phyloP scores from a whole-genome alignment of 2,113 vertebrate genomes.

The Rhinolophus ferrumequinum region DNA sequence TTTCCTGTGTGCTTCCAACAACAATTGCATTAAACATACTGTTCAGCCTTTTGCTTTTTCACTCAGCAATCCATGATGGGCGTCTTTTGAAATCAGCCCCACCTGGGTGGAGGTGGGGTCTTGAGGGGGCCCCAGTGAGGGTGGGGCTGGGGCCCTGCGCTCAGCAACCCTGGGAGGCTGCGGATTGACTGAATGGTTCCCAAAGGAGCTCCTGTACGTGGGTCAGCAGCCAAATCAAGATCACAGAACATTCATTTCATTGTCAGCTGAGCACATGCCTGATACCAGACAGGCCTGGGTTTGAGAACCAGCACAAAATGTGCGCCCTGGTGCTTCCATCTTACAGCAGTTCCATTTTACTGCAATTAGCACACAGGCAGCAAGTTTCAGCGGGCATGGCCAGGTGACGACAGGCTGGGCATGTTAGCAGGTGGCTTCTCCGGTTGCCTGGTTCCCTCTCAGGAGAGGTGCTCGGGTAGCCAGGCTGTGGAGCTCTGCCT shows the following conservation, averaged over 20 bases:
- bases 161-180: background rate
- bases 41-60: background rate
- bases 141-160: background rate
- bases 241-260: background rate
- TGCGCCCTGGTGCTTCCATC: background rate
- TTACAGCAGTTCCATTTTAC: background rate
- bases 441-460: background rate
- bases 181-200: background rate
- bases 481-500: background rate
- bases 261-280: background rate
- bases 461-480: background rate
- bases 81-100: background rate
- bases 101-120: background rate
- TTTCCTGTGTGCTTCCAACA: background rate
- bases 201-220: background rate
- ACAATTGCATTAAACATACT: background rate
- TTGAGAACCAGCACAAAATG: background rate
- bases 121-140: background rate
- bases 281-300: background rate
- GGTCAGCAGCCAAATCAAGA: background rate
- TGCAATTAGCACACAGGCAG: background rate
- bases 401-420: background rate
- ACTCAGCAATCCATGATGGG: background rate
- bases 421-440: background rate
- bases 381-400: background rate